Base-by-base conservation (phyloP, 1,140 invertebrate species). In the Lordiphosa mommai region DNA sequence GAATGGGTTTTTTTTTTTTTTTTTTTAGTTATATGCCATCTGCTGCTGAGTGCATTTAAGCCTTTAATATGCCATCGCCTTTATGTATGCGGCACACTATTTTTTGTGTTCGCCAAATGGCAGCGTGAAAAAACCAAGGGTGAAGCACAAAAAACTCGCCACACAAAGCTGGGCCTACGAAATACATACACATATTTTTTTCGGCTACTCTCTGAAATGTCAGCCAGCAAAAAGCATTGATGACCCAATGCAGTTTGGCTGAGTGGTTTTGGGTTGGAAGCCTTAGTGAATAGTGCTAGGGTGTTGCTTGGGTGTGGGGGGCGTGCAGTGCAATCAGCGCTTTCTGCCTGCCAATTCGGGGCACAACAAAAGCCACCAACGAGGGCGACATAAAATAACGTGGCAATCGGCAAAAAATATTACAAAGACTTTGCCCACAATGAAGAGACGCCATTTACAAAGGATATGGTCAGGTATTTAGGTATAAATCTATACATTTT, bases 41-140 rank as follows among this genome's bases (percentile, higher is more conserved):
- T 67, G 60, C 60, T 64, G 60, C 56, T 61, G 59, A 72, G 55
- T 65, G 51, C 52, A 49, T 36, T 56, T 68, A 82, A 80, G 72
- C 71, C 61, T 80, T 82, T 82, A 60, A 82, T 63, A 74, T 82
- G 67, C 46, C 40, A 56, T 16, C 59, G 61, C 64, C 64, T 63
- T 79, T 77, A 68, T 73, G 33, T 34, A 51, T 46, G 56, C 66
- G 41, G 27, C 10, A n/a, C 3, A 10, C 4, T 41, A 82, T 77
- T 79, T 68, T 72, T 46, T 33, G 8, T 17, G 4, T 20, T 13
- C 12, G 6, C 46, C 17, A 29, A 56, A 53, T 48, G 46, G 16
- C 27, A 55, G 14, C 50, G 64, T 77, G 43, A 57, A 74, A 69
- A 63, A 82, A 79, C 72, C 70, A 48, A 40, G 34, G 40, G 33